phyloP scores from a whole-genome alignment of 2,888 invertebrate genomes.

The Microplitis deprimator region DNA sequence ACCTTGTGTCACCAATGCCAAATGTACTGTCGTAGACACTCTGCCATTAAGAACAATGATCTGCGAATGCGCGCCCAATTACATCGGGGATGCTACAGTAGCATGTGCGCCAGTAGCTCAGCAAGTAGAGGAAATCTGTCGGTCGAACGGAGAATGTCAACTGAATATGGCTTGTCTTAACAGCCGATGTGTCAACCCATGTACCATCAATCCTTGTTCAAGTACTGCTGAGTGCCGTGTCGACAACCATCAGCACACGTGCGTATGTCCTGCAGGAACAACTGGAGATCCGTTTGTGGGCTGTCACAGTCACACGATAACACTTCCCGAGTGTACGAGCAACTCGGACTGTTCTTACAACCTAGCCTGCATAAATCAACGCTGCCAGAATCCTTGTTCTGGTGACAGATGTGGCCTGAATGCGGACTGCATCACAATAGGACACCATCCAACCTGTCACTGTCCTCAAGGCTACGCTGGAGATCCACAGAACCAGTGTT shows the following conservation, averaged over 20 bases:
- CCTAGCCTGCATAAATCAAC: constrained; percentile 84
- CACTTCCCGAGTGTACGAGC: constrained; percentile 78
- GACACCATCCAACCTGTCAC: constrained; percentile 86
- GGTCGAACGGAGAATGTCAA: constrained; percentile 81
- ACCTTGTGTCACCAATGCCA: constrained; percentile 86
- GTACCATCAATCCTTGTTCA: constrained; percentile 82
- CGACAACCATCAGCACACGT: constrained; percentile 82
- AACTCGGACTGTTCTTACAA: constrained; percentile 84
- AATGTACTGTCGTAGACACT: constrained; percentile 88
- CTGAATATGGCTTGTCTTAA: constrained; percentile 81
- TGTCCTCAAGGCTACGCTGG: constrained; percentile 91
- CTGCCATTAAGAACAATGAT: constrained; percentile 90
- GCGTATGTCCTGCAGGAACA: constrained; percentile 82
- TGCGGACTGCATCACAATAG: constrained; percentile 83
- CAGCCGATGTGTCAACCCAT: constrained; percentile 84
- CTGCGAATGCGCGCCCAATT: constrained; percentile 87
- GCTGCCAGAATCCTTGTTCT: constrained; percentile 88
- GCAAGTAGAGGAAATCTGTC: constrained; percentile 76
- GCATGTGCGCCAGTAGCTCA: constrained; percentile 78
- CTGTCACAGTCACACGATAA: constrained; percentile 76
- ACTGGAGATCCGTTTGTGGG: constrained; percentile 87
- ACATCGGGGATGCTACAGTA: constrained; percentile 88
- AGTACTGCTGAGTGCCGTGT: constrained; percentile 84
- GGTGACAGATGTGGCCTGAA: constrained; percentile 85
- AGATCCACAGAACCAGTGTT: constrained; percentile 88